Base-by-base conservation (phyloP, 2,113 vertebrate genomes). In the Anthoscopus minutus region DNA sequence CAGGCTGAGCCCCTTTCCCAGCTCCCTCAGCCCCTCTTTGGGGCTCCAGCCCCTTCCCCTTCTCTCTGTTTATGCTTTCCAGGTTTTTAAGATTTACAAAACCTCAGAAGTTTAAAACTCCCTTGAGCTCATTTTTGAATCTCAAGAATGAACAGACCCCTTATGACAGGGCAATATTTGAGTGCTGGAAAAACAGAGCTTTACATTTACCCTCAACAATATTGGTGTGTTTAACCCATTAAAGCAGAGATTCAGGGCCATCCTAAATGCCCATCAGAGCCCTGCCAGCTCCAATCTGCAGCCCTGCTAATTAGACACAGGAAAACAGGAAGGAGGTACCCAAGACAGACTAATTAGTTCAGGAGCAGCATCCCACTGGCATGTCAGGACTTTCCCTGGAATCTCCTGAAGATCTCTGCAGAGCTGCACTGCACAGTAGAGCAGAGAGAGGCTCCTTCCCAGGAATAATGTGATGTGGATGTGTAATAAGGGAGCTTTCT, bases 231-330 rank as follows among this genome's bases (percentile, higher is more conserved):
- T 65, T 44, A 45, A 57, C 12, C 44, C 44, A 28, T 6, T 35
- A 45, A 33, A 60, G 38, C 45, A 45, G 64, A 0, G 0, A 16
- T 15, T 40, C 69, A 18, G 30, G 42, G 40, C 23, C 12, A 19
- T 19, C 51, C 69, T 6, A 13, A 56, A 57, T 8, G 10, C 27
- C 47, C 24, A 7, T 23, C 79, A 33, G 13, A 37, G 33, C 40
- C 31, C 25, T 16, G 50, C 40, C 89, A 67, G 61, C 61, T 48
- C 35, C 1, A 1, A 19, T 24, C 48, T 66, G 22, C 65, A 58
- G 19, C 31, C 30, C 4, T 61, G 40, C 48, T 92, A 60, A 85
- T 65, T 60, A 67, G 45, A 58, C 45, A 38, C 35, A 61, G 47
- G 31, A 10, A 54, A 93, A 15, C 4, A 72, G 50, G 22, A 86